A percentile compares a stretch with the other conserved stretches of the same genome.
These are phyloP conservation scores for Lepidocyrtoides sp. DNA, from an alignment of 2,888 invertebrate species.

Conservation along the genomic window DNA sequence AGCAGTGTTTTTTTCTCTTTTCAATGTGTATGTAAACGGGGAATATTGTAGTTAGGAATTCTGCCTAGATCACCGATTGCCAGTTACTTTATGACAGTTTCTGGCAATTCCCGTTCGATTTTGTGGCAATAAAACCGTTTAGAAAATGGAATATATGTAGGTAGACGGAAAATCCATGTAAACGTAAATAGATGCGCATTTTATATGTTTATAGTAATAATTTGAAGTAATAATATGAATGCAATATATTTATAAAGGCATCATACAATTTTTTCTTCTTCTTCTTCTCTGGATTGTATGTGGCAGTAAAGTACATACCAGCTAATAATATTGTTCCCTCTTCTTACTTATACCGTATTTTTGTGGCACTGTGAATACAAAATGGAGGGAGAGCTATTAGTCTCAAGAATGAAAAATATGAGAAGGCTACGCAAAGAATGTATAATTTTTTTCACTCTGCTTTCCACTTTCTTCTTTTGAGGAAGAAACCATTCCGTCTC, in stretches of 20 bases:
- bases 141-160: conserved; percentile 62
- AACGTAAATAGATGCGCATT: neutral
- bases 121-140: conserved; percentile 74
- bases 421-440: conserved; percentile 66
- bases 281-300: neutral
- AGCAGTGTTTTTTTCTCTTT: conserved; percentile 1
- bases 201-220: neutral
- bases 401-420: conserved; percentile 76
- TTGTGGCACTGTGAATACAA: conserved; percentile 37
- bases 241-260: neutral
- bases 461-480: conserved; percentile 1
- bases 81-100: conserved; percentile 73
- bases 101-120: conserved; percentile 71
- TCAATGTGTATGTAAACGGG: conserved; percentile 20
- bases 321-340: neutral
- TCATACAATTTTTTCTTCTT: neutral
- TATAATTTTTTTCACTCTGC: conserved; percentile 69
- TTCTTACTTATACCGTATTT: conserved; percentile 38
- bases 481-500: conserved; percentile 19
- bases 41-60: conserved; percentile 54
- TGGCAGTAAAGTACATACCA: neutral
- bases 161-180: neutral
- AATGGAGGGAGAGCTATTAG: conserved; percentile 69
- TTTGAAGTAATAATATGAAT: neutral
- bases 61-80: conserved; percentile 69